phyloP scores from a whole-genome alignment of 2,888 invertebrate species.

The Xestia sexstrigata region DNA sequence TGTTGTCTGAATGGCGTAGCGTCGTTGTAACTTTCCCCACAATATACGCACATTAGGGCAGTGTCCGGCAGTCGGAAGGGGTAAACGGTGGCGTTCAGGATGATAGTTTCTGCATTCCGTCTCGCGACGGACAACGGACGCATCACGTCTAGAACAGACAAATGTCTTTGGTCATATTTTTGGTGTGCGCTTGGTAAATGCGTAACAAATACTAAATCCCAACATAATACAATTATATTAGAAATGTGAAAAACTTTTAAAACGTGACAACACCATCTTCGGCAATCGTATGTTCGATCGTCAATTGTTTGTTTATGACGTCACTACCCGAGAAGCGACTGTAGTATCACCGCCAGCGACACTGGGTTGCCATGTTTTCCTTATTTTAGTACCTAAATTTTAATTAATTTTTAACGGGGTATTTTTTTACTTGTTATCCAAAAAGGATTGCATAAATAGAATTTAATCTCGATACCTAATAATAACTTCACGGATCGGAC shows the following conservation, averaged over 20 bases:
- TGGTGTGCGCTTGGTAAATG: conserved; percentile 32
- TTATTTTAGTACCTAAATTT: not conserved
- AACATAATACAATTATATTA: too few relatives aligned
- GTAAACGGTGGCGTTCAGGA: conserved; percentile 81
- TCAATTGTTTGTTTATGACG: not conserved
- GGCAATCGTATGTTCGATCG: not conserved
- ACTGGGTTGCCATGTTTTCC: not conserved
- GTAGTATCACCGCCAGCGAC: not conserved
- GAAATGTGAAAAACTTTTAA: not conserved
- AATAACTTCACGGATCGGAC: too few relatives aligned
- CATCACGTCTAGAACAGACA: conserved; percentile 83
- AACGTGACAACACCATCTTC: not conserved
- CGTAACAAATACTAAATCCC: conserved; percentile 24
- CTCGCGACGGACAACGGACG: conserved; percentile 78
- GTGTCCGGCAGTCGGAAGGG: conserved; percentile 82
- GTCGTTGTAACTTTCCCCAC: conserved; percentile 73
- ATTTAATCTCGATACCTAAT: too few relatives aligned
- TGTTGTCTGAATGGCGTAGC: conserved; percentile 76
- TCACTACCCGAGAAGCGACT: not conserved
- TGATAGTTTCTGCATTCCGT: conserved; percentile 80
- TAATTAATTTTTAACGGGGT: not conserved
- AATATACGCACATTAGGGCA: conserved; percentile 81
- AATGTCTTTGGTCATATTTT: conserved; percentile 74
- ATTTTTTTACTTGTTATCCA: not conserved
- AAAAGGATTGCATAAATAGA: too few relatives aligned